Conservation (phyloP, 2,797 vertebrate species). For the Xyrichtys novacula region DNA sequence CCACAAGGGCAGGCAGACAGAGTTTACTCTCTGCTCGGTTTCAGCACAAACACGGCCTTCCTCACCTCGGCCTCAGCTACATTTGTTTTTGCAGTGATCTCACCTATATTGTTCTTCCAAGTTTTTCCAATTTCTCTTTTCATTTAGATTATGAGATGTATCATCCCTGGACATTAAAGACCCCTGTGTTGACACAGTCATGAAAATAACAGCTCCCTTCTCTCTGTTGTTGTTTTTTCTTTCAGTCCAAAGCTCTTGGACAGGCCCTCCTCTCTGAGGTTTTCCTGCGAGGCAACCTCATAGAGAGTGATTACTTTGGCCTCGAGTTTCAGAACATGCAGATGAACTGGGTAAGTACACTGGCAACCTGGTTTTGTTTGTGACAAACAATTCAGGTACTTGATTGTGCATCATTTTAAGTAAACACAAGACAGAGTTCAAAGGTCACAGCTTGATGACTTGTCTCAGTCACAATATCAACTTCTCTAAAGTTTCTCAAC, state of each 20-base stretch:
- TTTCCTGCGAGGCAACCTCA: conserved; percentile 92
- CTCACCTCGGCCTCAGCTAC: neutral
- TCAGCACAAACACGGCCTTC: conserved; percentile 1
- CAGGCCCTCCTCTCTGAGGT: conserved; percentile 88
- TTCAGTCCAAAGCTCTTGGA: conserved; percentile 88
- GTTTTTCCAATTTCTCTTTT: neutral
- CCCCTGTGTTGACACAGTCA: conserved; percentile 27
- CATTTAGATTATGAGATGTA: neutral
- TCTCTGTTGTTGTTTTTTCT: conserved; percentile 39
- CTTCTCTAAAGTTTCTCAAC: conserved; percentile 1
- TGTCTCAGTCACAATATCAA: neutral
- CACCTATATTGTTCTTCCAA: neutral
- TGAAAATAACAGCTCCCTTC: conserved; percentile 28
- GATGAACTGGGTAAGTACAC: conserved; percentile 91
- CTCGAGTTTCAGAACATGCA: conserved; percentile 94
- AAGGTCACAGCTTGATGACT: conserved; percentile 18
- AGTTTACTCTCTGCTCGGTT: conserved; percentile 4
- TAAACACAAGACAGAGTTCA: neutral
- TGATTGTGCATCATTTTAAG: neutral
- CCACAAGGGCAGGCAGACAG: conserved; percentile 21
- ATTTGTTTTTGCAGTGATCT: neutral
- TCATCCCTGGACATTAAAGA: conserved; percentile 9
- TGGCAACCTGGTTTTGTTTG: neutral
- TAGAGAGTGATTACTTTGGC: conserved; percentile 97
- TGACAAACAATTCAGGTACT: neutral